Base-by-base conservation (phyloP, 2,797 vertebrate genomes). In the Sebastes steindachneri region DNA sequence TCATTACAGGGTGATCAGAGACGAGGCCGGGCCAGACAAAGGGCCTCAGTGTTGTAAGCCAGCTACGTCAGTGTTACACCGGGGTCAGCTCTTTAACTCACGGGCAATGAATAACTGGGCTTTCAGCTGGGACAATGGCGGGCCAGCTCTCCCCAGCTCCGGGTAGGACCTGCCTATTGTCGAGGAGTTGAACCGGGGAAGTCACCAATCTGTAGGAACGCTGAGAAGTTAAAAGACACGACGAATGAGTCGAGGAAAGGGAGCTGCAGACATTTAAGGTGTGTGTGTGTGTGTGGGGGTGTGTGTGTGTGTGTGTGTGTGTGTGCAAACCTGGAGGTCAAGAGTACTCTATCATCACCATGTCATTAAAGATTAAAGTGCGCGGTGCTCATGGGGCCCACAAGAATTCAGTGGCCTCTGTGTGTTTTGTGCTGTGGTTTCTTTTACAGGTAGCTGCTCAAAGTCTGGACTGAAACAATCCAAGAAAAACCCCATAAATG, bases 201-300 rank as follows among this genome's bases (percentile, higher is more conserved):
- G 92, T 94, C 77, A 90, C 91, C 94, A 95, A 95, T 95, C 93
- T 95, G 94, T 94, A 94, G 86, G 84, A 92, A 89, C 89, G 89
- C 83, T 33, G 81, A 89, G 90, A 83, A 87, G 86, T 87, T 84
- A 83, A 88, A 88, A 88, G 86, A 89, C 73, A 26, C 28, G 62
- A 88, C 10, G 70, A 80, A 91, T 79, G 86, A 88, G 71, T 83
- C 8, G 66, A 75, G 75, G 68, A 74, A 83, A 60, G 84, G 79
- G 83, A 75, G 71, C 78, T 23, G 73, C 68, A 9, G 83, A 74
- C 86, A 81, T 87, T 83, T 83, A 75, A 79, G 51, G 5, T 78
- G 74, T 64, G 76, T 65, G 82, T 73, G 65, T 76, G 65, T 73
- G 80, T 48, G 75, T 51, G 4, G 0, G 51, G 28, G n/a, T 1